phyloP scores from a whole-genome alignment of 1,140 invertebrate species.

The Pseudomyrmex sp. region DNA sequence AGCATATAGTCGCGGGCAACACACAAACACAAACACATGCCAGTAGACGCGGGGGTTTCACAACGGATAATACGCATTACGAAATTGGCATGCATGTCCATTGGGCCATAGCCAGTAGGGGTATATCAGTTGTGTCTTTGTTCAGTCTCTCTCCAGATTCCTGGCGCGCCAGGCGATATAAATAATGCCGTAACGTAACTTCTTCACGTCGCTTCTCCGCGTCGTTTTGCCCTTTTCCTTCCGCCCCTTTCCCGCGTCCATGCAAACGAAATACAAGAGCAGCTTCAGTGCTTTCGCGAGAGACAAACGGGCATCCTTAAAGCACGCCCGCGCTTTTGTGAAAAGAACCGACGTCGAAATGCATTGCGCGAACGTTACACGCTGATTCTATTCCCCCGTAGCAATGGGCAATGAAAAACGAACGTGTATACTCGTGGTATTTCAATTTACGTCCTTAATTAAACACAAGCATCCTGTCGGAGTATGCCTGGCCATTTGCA shows the following conservation, averaged over 20 bases:
- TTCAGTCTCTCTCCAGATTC: constrained; percentile 9
- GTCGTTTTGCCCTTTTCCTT: constrained; percentile 11
- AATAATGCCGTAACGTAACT: constrained; percentile 26
- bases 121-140: constrained; percentile 22
- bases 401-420: constrained; percentile 16
- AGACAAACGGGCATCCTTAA: constrained; percentile 32
- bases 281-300: constrained; percentile 15
- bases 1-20: too few species aligned
- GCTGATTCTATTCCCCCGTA: constrained; percentile 8
- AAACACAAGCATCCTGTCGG: neutral
- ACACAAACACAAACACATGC: neutral
- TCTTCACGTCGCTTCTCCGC: constrained; percentile 1
- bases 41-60: neutral
- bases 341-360: constrained; percentile 39
- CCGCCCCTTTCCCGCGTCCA: neutral
- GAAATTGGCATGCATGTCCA: constrained; percentile 42
- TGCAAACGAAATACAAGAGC: constrained; percentile 44
- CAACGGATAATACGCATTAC: constrained; percentile 38
- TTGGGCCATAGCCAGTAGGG: constrained; percentile 28
- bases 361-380: constrained; percentile 2
- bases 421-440: neutral
- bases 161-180: constrained; percentile 12
- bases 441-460: constrained; percentile 46
- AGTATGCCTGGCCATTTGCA: neutral
- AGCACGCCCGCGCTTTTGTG: neutral